Conservation (phyloP, 2,797 vertebrate species). For the Salarias fasciatus region DNA sequence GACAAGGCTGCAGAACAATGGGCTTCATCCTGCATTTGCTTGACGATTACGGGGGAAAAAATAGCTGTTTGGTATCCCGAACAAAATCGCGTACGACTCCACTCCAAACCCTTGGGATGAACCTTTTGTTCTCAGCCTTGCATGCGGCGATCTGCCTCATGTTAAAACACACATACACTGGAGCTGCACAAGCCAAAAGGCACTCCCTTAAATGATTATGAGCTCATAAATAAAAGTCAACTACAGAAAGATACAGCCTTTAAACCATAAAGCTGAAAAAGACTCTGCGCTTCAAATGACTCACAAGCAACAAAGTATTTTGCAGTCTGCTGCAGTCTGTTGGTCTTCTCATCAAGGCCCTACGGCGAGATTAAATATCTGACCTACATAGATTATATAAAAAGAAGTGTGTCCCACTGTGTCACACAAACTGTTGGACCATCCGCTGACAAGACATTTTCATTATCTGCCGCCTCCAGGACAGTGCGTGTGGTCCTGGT, state of each 20-base stretch:
- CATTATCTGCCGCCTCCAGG: constrained; percentile 19
- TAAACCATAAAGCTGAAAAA: background rate
- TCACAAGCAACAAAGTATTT: constrained; percentile 9
- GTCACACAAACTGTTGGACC: constrained; percentile 19
- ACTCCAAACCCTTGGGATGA: constrained; percentile 31
- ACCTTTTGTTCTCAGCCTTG: constrained; percentile 35
- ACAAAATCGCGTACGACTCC: constrained; percentile 16
- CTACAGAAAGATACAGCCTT: constrained; percentile 9
- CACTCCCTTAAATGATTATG: constrained; percentile 28
- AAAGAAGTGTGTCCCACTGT: constrained; percentile 6
- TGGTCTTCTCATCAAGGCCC: background rate
- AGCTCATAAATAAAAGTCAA: constrained; percentile 40
- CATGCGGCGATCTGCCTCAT: constrained; percentile 35
- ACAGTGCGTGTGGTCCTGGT: constrained; percentile 41
- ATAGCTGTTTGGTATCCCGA: constrained; percentile 38
- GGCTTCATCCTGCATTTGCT: constrained; percentile 36
- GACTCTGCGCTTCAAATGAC: constrained; percentile 1
- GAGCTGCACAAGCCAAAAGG: constrained; percentile 27
- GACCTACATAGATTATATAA: constrained; percentile 25
- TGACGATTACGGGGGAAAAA: constrained; percentile 47
- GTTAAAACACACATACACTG: constrained; percentile 26
- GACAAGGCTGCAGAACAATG: constrained; percentile 46
- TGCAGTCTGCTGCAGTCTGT: constrained; percentile 11
- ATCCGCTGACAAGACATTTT: constrained; percentile 35
- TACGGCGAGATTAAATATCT: constrained; percentile 4